Conservation (phyloP, 2,113 vertebrate genomes). For the Trochalopteron elliotii region DNA sequence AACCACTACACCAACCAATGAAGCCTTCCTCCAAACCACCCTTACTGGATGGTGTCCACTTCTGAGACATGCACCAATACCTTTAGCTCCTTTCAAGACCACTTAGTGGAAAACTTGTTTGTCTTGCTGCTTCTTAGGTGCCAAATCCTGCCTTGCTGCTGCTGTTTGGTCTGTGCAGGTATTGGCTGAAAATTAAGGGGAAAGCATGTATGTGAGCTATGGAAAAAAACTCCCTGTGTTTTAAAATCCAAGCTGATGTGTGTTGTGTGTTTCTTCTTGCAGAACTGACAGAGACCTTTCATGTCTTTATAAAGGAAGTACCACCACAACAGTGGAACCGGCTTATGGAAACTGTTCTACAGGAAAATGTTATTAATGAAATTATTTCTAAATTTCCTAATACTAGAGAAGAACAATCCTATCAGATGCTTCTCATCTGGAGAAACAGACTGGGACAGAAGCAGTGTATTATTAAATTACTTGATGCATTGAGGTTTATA, state of each 20-base stretch:
- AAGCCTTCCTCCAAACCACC: background rate
- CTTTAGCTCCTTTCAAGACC: background rate
- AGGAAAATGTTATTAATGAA: background rate
- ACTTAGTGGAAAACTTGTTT: background rate
- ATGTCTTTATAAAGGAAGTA: background rate
- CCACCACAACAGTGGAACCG: background rate
- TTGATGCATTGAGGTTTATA: background rate
- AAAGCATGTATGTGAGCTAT: background rate
- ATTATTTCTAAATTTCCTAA: background rate
- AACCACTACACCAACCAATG: background rate
- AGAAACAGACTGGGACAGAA: background rate
- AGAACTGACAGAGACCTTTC: background rate
- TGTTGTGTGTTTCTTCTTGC: background rate
- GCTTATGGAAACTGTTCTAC: background rate
- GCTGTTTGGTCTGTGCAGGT: background rate
- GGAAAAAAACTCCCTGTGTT: background rate
- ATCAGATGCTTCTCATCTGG: conserved; percentile 8
- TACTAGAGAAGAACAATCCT: background rate
- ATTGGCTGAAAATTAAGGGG: background rate
- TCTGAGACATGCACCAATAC: background rate
- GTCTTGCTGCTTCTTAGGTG: background rate
- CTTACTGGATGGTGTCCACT: background rate
- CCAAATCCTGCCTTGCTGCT: background rate
- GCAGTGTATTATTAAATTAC: background rate
- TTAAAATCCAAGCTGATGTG: background rate